Conservation (phyloP, 2,113 vertebrate species). For the Ptilonorhynchus violaceus region DNA sequence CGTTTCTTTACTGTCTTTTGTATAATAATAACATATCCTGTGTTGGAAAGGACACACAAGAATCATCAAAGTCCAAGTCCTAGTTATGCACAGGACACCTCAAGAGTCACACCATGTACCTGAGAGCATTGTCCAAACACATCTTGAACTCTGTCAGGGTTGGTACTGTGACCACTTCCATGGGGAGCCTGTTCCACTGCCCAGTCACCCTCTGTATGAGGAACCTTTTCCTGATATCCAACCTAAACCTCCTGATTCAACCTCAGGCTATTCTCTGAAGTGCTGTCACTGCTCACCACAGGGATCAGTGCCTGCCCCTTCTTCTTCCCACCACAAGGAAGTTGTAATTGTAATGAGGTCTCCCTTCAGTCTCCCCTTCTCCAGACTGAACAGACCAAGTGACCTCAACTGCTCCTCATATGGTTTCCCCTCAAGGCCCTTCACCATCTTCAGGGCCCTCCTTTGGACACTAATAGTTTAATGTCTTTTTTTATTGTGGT, state of each 20-base stretch:
- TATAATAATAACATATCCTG: not conserved
- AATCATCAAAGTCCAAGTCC: not conserved
- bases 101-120: not conserved
- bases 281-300: not conserved
- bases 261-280: not conserved
- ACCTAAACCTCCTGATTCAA: not conserved
- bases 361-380: not conserved
- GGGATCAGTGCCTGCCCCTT: not conserved
- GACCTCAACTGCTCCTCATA: not conserved
- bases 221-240: not conserved
- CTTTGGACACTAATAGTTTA: not conserved
- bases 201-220: rapidly evolving
- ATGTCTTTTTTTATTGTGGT: no score
- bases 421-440: not conserved
- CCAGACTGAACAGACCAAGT: not conserved
- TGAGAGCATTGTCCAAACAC: not conserved
- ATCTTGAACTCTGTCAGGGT: not conserved
- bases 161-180: not conserved
- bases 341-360: not conserved
- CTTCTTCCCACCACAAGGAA: rapidly evolving
- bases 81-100: no score
- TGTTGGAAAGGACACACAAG: not conserved
- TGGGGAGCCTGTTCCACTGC: not conserved
- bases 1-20: not conserved
- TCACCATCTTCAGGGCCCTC: not conserved